Base-by-base conservation (phyloP, 2,797 vertebrate species). In the Mastacembelus armatus region DNA sequence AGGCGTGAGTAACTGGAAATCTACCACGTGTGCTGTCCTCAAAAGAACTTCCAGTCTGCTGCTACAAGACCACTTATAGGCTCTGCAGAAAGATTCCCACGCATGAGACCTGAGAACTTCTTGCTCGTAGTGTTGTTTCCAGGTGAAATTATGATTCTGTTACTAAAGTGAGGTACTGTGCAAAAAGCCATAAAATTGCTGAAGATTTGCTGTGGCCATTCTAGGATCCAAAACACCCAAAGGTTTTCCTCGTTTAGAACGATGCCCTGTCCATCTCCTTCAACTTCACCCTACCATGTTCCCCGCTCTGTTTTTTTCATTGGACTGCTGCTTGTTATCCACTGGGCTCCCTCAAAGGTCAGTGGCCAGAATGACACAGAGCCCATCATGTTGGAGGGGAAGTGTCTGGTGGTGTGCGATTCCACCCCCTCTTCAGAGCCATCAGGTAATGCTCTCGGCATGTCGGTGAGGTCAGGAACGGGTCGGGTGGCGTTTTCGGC, bases 341-440 rank as follows among this genome's bases (percentile, higher is more conserved):
- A 71, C 0, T 12, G 68, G 78, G 83, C 69, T 18, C 83, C 87
- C 1, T 36, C 51, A 1, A 75, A 48, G 68, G 90, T 91, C 54
- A 40, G 22, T 11, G 81, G 88, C 61, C 94, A 94, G 81, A 95
- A 95, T 39, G 92, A 94, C 51, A 95, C 94, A 0, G 94, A 95
- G 76, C 93, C 93, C 2, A 92, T 94, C 1, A 86, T 94, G 47
- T 71, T 94, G 83, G 93, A 95, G 78, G 94, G 93, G 21, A 94
- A 94, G 66, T 95, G 94, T 59, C 78, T 95, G 80, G 94, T 95
- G 33, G 93, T 95, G 68, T 95, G 93, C 1, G 94, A 94, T 79
- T 94, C 94, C 67, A 91, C 88, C 1, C 93, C 93, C 0, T 68
- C 92, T 0, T 74, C 89, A 0, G 93, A 94, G 75, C 91, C 92